Evolutionary conservation across 2,113 vertebrate species (phyloP), one percentile per base, ranked within the genome.

Genomic region (Cygnus atratus): DNA sequence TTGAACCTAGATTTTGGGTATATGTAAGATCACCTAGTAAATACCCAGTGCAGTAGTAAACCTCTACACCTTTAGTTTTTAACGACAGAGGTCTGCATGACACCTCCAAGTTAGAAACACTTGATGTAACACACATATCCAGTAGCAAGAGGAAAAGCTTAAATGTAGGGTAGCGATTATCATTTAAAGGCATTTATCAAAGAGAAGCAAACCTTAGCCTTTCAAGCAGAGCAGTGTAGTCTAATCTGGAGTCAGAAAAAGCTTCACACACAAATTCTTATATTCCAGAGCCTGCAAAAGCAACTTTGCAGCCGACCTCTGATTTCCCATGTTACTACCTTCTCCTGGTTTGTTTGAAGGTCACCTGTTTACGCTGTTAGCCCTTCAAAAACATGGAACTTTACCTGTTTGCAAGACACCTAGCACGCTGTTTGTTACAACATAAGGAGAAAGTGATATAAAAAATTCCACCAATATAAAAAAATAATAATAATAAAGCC

Each of bases 261-360:
- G 46, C 31, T 70, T 57, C 70, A 61, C 28, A 71, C 29, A 67
- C 29, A 12, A 61, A 33, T 29, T 87, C 46, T 55, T 43, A 63
- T 62, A 87, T 48, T 63, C 13, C 25, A 15, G 0, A 59, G 33
- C 73, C 0, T 1, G 0, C 5, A 8, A 21, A 93, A 85, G 39
- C 18, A 76, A 76, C 18, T 3, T 52, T 52, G 31, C 21, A 65
- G 35, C 13, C 4, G 2, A 22, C 26, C 22, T 88, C 50, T 50
- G 13, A 66, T 41, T 65, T 83, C 39, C 39, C 43, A 29, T 0
- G 0, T 28, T 90, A 26, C 83, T 48, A 35, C 50, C 26, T 19
- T 61, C 20, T 13, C 15, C 15, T 31, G 33, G 16, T 48, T 89
- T 67, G 6, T 39, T 17, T 88, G 74, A 83, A 83, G 14, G 46